Evolutionary conservation across 2,797 vertebrate species (phyloP).

Genomic region (Lacerta bilineata): DNA sequence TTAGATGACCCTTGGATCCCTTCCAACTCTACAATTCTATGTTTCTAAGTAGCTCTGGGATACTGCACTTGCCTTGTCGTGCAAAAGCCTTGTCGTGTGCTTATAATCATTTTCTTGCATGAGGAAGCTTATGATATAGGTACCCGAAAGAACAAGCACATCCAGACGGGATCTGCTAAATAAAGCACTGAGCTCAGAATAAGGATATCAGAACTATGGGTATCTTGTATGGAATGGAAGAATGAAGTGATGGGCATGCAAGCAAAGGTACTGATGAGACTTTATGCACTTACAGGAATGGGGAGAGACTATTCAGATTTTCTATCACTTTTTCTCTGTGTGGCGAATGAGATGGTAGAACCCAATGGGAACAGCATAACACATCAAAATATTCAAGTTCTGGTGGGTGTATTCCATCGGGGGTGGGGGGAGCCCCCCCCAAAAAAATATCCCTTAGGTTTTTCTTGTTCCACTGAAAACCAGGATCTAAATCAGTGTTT

Average conservation of each 20-base stretch:
- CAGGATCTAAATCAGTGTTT: not conserved
- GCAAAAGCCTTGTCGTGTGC: not conserved
- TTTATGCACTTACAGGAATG: no score
- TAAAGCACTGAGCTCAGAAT: not conserved
- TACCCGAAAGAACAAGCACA: not conserved
- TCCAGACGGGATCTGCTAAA: not conserved
- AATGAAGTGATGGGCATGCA: not conserved
- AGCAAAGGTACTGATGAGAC: not conserved
- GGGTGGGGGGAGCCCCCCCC: not conserved
- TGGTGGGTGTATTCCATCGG: not conserved
- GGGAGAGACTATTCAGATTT: slow-evolving; percentile 5
- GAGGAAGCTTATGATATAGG: not conserved
- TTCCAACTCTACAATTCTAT: no score
- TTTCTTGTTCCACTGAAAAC: slow-evolving; percentile 2
- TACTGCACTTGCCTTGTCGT: not conserved
- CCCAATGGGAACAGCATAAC: not conserved
- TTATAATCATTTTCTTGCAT: not conserved
- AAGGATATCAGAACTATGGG: not conserved
- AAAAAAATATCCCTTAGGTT: not conserved
- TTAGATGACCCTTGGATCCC: no score
- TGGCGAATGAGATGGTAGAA: slow-evolving; percentile 15
- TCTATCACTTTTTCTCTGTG: not conserved
- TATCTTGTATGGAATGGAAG: not conserved
- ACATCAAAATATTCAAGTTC: slow-evolving; percentile 1
- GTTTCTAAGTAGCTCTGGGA: not conserved